Conservation (phyloP, 2,888 invertebrate species). For the Helleia helle region DNA sequence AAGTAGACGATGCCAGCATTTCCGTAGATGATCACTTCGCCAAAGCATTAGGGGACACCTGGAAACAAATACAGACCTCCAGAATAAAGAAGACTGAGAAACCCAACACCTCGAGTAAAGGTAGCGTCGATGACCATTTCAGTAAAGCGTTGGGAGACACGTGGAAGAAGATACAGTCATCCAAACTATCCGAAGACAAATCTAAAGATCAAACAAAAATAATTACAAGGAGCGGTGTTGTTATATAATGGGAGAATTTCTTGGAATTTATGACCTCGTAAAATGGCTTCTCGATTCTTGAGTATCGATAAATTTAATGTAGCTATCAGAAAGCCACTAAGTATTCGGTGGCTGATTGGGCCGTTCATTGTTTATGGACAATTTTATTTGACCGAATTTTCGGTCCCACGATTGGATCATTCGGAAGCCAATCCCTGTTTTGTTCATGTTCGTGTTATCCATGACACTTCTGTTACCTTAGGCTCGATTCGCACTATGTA, state of each 20-base stretch:
- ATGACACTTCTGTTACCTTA: slow-evolving; percentile 64
- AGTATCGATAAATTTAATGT: slow-evolving; percentile 38
- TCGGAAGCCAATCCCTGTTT: too few species aligned
- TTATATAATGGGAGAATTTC: slow-evolving; percentile 47
- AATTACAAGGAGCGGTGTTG: slow-evolving; percentile 64
- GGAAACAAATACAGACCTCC: slow-evolving; percentile 82
- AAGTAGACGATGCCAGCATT: slow-evolving; percentile 73
- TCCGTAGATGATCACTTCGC: slow-evolving; percentile 95
- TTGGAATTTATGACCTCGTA: slow-evolving; percentile 42
- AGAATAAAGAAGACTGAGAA: slow-evolving; percentile 66
- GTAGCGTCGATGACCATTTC: slow-evolving; percentile 86
- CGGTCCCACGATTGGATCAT: neutral
- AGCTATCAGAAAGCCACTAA: neutral
- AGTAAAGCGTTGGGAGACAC: slow-evolving; percentile 91
- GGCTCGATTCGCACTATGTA: slow-evolving; percentile 32
- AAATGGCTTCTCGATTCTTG: slow-evolving; percentile 49
- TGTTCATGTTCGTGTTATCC: too few species aligned
- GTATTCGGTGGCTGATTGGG: neutral
- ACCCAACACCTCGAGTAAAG: slow-evolving; percentile 34
- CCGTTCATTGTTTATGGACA: neutral
- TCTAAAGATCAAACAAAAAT: slow-evolving; percentile 59
- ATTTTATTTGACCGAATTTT: neutral
- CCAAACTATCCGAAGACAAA: slow-evolving; percentile 51
- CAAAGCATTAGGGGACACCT: slow-evolving; percentile 89
- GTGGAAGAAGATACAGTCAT: slow-evolving; percentile 82